phyloP scores from a whole-genome alignment of 1,140 invertebrate species.

The Spodoptera frugiperda region DNA sequence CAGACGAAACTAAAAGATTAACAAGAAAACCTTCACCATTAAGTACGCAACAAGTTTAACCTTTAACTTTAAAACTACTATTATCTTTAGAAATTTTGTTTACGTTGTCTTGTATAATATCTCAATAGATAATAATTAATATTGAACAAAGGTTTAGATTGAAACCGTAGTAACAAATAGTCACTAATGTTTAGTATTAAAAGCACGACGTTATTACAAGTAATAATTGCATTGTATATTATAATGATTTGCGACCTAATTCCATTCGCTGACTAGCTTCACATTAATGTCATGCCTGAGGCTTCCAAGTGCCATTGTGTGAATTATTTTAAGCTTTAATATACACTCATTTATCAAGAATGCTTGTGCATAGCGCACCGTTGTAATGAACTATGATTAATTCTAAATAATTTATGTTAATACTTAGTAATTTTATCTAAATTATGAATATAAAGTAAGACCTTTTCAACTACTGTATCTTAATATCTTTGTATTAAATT shows the following conservation, averaged over 20 bases:
- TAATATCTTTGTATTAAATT: too few species aligned
- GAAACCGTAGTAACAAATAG: not conserved
- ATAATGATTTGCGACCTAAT: slow-evolving; percentile 35
- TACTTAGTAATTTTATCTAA: not conserved
- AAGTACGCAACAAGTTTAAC: too few species aligned
- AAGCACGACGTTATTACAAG: not conserved
- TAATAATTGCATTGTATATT: slow-evolving; percentile 35
- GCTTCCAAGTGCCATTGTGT: slow-evolving; percentile 26
- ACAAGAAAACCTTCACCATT: too few species aligned
- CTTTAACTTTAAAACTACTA: too few species aligned
- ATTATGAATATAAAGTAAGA: not conserved
- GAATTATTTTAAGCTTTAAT: slow-evolving; percentile 10
- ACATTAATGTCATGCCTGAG: slow-evolving; percentile 32
- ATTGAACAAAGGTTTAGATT: not conserved
- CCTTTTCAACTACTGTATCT: too few species aligned
- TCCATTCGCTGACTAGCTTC: slow-evolving; percentile 21
- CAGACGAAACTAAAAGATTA: too few species aligned
- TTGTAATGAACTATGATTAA: not conserved
- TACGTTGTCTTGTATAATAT: not conserved
- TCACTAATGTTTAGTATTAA: not conserved
- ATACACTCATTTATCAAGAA: slow-evolving; percentile 10
- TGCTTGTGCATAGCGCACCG: not conserved
- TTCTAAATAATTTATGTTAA: not conserved
- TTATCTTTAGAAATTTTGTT: not conserved
- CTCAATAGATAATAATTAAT: too few species aligned